Conservation (phyloP, 2,797 vertebrate species). For the Rhodeus uyekii region DNA sequence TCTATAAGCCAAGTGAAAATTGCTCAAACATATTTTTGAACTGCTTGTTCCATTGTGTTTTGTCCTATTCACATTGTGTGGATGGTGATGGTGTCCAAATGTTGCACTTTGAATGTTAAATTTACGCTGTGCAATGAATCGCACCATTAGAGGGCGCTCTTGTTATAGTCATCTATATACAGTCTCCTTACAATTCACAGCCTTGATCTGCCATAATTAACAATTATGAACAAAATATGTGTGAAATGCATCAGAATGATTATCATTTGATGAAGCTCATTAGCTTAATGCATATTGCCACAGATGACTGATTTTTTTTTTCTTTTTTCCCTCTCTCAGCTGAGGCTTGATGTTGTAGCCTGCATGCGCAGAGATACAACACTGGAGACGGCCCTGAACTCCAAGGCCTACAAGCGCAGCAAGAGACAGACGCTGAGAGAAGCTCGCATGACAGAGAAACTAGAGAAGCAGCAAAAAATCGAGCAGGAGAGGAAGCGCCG, state of each 20-base stretch:
- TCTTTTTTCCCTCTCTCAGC: slow-evolving; percentile 77
- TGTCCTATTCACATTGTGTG: neutral
- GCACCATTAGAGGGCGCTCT: slow-evolving; percentile 47
- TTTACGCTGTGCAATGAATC: neutral
- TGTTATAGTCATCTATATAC: slow-evolving; percentile 9
- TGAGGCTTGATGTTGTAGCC: slow-evolving; percentile 95
- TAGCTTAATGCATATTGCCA: slow-evolving; percentile 6
- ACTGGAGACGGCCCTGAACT: slow-evolving; percentile 94
- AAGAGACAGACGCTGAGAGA: slow-evolving; percentile 95
- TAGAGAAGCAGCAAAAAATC: slow-evolving; percentile 99
- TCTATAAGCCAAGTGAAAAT: neutral
- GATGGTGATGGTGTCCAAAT: neutral
- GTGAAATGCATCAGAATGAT: slow-evolving; percentile 23
- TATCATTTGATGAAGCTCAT: slow-evolving; percentile 15
- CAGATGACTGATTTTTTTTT: slow-evolving; percentile 17
- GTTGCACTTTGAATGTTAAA: neutral
- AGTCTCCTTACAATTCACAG: neutral
- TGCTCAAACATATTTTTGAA: neutral
- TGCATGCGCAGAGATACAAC: slow-evolving; percentile 97
- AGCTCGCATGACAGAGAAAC: slow-evolving; percentile 96
- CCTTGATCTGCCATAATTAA: neutral
- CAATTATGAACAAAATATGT: neutral
- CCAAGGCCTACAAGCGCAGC: slow-evolving; percentile 96
- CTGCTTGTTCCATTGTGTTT: neutral
- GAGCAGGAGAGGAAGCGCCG: slow-evolving; percentile 96